phyloP scores from a whole-genome alignment of 2,113 vertebrate genomes.

The rat (Rattus norvegicus) region DNA sequence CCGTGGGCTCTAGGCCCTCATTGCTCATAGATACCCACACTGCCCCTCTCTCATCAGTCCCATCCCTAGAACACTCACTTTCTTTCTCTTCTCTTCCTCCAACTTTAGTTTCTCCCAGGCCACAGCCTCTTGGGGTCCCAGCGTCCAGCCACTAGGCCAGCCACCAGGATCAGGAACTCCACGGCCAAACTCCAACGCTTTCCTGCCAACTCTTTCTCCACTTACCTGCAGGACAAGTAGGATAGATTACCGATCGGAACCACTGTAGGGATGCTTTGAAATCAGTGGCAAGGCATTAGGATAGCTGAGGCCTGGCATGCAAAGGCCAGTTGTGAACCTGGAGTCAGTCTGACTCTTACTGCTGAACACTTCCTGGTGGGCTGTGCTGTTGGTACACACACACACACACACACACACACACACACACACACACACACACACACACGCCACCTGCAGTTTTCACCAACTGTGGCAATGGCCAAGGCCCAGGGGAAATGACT shows the following conservation, averaged over 20 bases:
- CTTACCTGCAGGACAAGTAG: slow-evolving; percentile 65
- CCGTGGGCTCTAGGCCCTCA: background rate
- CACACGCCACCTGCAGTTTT: background rate
- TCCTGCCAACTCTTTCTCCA: slow-evolving; percentile 60
- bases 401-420: background rate
- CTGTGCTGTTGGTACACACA: background rate
- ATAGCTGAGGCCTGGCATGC: background rate
- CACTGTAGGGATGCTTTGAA: background rate
- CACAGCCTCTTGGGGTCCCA: slow-evolving; percentile 50
- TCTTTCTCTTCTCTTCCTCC: slow-evolving; percentile 74
- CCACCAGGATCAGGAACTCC: slow-evolving; percentile 50
- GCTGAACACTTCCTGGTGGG: background rate
- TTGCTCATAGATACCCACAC: background rate
- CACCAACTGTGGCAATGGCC: background rate
- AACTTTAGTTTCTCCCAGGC: slow-evolving; percentile 69
- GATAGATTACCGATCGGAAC: background rate
- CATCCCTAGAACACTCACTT: slow-evolving; percentile 23
- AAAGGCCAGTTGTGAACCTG: background rate
- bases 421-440: background rate
- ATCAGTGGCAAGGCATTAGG: background rate
- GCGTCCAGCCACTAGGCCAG: slow-evolving; percentile 47
- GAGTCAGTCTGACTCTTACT: background rate
- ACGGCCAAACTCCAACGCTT: slow-evolving; percentile 44
- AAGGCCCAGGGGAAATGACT: background rate
- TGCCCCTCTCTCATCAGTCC: accelerated